These are phyloP conservation scores for Murina feae DNA, from an alignment of 2,113 vertebrate species.

Conservation along the genomic window DNA sequence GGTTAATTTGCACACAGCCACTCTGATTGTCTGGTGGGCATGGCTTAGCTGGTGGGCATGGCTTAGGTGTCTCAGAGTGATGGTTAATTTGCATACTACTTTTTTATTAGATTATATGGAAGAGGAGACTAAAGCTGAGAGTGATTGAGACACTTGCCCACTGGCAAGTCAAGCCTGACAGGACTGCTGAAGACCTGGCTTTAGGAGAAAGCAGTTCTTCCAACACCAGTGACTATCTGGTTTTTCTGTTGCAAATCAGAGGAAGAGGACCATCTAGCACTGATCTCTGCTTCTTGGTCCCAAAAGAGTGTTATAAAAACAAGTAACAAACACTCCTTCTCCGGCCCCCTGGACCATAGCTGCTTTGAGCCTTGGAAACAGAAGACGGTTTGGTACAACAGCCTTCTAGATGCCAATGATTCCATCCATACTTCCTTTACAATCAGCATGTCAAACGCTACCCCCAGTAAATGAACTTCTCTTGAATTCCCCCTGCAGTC, in stretches of 20 bases:
- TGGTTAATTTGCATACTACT: too few species aligned
- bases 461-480: slow-evolving; percentile 18
- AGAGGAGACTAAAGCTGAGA: not conserved
- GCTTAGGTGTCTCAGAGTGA: too few species aligned
- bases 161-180: not conserved
- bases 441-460: slow-evolving; percentile 15
- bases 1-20: too few species aligned
- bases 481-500: not conserved
- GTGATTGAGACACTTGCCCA: not conserved
- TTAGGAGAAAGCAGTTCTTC: not conserved
- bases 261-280: not conserved
- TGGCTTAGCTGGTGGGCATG: too few species aligned
- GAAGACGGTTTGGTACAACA: slow-evolving; percentile 50
- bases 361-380: slow-evolving; percentile 39
- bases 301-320: not conserved
- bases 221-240: not conserved
- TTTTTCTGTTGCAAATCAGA: not conserved
- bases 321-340: not conserved
- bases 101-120: too few species aligned
- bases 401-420: slow-evolving; percentile 50
- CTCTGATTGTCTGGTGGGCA: too few species aligned
- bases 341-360: not conserved
- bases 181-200: not conserved
- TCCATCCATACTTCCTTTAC: slow-evolving; percentile 56
- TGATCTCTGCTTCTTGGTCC: not conserved